Conservation (phyloP, 2,113 vertebrate species). For the Phycodurus eques region DNA sequence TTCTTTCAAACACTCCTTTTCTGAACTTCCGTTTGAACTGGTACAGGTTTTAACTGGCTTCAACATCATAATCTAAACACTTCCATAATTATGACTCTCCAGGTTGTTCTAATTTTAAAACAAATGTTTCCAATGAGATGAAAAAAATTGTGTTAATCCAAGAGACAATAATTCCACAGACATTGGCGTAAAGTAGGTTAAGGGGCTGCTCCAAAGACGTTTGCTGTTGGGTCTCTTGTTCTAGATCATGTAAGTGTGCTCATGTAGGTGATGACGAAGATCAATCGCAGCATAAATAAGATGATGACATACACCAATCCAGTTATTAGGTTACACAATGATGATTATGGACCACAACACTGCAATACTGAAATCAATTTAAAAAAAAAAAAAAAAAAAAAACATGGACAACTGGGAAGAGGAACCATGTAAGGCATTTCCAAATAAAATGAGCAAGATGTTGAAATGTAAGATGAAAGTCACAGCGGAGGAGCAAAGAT, state of each 20-base stretch:
- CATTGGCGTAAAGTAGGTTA: background rate
- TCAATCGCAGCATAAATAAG: background rate
- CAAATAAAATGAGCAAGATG: constrained; percentile 5
- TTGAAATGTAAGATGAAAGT: constrained; percentile 10
- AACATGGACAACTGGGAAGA: constrained; percentile 6
- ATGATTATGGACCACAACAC: background rate
- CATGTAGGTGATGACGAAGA: background rate
- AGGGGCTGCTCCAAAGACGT: background rate
- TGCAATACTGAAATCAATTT: background rate
- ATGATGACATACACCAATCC: constrained; percentile 13
- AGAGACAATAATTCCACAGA: background rate
- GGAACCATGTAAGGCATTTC: background rate
- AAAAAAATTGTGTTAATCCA: background rate
- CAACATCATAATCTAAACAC: background rate
- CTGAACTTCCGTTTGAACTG: background rate
- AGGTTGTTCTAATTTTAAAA: background rate
- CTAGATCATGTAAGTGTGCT: background rate
- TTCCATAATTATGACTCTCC: background rate
- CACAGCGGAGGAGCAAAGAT: constrained; percentile 22
- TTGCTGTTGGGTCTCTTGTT: background rate
- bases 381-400: background rate
- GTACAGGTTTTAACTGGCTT: background rate
- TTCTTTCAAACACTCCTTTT: too few relatives aligned
- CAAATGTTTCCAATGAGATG: background rate
- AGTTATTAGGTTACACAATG: constrained; percentile 5